phyloP scores from a whole-genome alignment of 2,888 invertebrate genomes.

The Cabera pusaria region DNA sequence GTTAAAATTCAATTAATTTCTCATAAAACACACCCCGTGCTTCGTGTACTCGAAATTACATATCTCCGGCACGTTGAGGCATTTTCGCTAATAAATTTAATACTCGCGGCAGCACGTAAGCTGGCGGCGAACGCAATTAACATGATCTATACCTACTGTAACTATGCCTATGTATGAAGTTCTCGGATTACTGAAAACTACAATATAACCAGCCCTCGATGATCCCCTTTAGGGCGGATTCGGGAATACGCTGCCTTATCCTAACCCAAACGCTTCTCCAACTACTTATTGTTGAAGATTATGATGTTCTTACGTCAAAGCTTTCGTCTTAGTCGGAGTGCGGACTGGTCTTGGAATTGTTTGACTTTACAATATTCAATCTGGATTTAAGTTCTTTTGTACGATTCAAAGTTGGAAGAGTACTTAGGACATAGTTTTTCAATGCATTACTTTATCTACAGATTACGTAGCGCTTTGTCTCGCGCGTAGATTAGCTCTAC shows the following conservation, averaged over 20 bases:
- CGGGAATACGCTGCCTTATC: conserved; percentile 14
- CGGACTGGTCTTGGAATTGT: conserved; percentile 4
- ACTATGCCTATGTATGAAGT: conserved; percentile 1
- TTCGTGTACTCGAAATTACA: conserved; percentile 6
- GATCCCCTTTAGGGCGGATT: conserved; percentile 14
- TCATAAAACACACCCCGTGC: conserved; percentile 9
- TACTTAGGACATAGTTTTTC: too few relatives aligned
- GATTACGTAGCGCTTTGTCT: too few relatives aligned
- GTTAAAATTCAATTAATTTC: conserved; percentile 13
- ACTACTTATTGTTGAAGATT: conserved; percentile 16
- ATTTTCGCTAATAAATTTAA: conserved; percentile 17
- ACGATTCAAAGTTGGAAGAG: too few relatives aligned
- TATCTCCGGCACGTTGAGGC: conserved; percentile 3
- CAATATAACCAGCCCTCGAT: conserved; percentile 11
- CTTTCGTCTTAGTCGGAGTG: conserved; percentile 11
- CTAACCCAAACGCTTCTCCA: conserved; percentile 7
- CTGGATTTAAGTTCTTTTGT: conserved; percentile 10
- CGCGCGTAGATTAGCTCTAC: too few relatives aligned
- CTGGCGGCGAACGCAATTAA: conserved; percentile 15
- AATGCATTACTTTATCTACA: too few relatives aligned
- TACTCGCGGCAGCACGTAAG: conserved; percentile 8
- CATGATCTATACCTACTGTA: conserved; percentile 9
- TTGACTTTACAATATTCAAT: conserved; percentile 6
- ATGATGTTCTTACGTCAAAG: conserved; percentile 16
- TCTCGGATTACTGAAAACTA: conserved; percentile 19